A percentile compares a stretch with the other conserved stretches of the same genome.
These are phyloP conservation scores for Brachyrhaphis roseni DNA, from an alignment of 2,797 vertebrate genomes.

Conservation along the genomic window DNA sequence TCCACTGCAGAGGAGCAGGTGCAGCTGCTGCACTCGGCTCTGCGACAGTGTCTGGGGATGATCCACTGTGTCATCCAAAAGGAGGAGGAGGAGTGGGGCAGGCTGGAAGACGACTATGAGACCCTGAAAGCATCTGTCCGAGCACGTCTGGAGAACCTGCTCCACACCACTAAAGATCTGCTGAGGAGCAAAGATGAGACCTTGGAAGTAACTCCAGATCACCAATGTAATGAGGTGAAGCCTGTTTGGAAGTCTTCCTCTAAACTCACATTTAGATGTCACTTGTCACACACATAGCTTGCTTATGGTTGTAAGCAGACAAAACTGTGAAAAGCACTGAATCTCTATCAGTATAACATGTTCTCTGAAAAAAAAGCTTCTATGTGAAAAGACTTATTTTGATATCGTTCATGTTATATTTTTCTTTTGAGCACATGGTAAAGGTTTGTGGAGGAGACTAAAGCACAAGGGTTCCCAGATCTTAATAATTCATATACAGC, in stretches of 20 bases:
- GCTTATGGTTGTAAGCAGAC: neutral
- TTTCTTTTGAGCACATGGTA: neutral
- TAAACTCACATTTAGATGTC: neutral
- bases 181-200: conserved; percentile 45
- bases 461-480: neutral
- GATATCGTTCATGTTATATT: neutral
- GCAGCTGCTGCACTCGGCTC: conserved; percentile 71
- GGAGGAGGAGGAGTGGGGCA: conserved; percentile 80
- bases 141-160: conserved; percentile 71
- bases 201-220: conserved; percentile 71
- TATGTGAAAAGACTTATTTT: neutral
- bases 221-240: conserved; percentile 74
- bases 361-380: neutral
- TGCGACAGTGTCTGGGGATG: conserved; percentile 78
- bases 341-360: too few relatives aligned
- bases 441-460: neutral
- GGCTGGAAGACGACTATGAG: conserved; percentile 75
- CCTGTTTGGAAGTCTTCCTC: neutral
- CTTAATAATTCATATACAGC: neutral
- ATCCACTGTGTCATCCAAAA: conserved; percentile 74
- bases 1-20: conserved; percentile 69
- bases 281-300: too few relatives aligned
- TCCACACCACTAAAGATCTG: conserved; percentile 72
- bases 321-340: neutral
- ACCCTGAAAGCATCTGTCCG: conserved; percentile 68